phyloP scores from a whole-genome alignment of 2,113 vertebrate genomes.

The Cyanoliseus patagonus region DNA sequence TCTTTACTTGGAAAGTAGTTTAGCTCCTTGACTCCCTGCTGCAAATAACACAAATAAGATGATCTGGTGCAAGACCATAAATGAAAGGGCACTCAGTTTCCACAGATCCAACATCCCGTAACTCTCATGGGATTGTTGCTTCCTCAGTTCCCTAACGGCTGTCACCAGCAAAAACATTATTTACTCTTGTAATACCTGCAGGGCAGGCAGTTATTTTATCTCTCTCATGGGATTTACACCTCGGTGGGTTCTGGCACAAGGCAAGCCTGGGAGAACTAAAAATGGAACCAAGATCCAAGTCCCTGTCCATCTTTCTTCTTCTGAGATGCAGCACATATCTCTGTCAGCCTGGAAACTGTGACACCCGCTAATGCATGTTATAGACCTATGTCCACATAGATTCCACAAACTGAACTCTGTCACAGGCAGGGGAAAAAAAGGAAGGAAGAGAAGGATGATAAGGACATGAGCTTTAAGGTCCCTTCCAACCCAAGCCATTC shows the following conservation, averaged over 20 bases:
- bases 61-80: neutral
- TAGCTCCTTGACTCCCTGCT: neutral
- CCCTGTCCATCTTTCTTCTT: neutral
- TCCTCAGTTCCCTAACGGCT: neutral
- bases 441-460: neutral
- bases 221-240: slow-evolving; percentile 30
- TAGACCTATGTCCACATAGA: accelerated
- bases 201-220: slow-evolving; percentile 15
- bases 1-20: neutral
- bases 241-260: neutral
- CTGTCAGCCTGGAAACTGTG: neutral
- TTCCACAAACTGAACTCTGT: neutral
- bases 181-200: slow-evolving; percentile 38
- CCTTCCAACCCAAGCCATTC: neutral
- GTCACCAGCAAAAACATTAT: slow-evolving; percentile 18
- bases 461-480: neutral
- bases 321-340: neutral
- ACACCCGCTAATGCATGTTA: accelerated
- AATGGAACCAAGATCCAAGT: slow-evolving; percentile 18
- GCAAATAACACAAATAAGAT: neutral
- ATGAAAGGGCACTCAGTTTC: neutral
- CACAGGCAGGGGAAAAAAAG: neutral
- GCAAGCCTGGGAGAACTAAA: neutral
- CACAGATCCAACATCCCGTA: neutral
- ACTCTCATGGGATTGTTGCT: neutral